Base-by-base conservation (phyloP, 2,888 invertebrate genomes). In the Abrostola tripartita region DNA sequence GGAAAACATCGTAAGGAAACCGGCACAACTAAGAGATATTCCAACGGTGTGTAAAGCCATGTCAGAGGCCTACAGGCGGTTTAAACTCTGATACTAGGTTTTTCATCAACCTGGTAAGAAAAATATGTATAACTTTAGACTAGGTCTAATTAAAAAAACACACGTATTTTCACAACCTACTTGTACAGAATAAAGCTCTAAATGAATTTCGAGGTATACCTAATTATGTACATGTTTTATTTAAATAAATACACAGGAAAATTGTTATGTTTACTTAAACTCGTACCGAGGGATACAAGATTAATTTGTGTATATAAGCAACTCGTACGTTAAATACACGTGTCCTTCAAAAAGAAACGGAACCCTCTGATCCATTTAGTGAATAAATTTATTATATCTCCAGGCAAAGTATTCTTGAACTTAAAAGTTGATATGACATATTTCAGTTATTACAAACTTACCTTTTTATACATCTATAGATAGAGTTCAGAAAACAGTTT, bases 191-290 rank as follows among this genome's bases (percentile, higher is more conserved):
- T 24, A 24, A 24, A 24, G 24, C 24, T 24, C 4, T 24, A 24
- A 24, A 24, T 24, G 24, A 24, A 24, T 24, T 1, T 24, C 24
- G 24, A 24, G 24, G 24, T 66, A 72, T 24, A 6, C 50, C 40
- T 52, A 50, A 75, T 71, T 65, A 61, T 53, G 47, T 58, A 10
- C 40, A 57, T 72, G 37, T 59, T 64, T 64, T 60, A 58, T 11
- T 36, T 44, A 50, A n/a, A 50, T 51, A 55, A 40, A 71, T 53
- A 61, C 11, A 66, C 47, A 36, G 52, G 11, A 52, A 70, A 75
- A 62, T 42, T 38, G 7, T 47, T 56, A 42, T 72, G 52, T 60
- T 60, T 52, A 62, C 52, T 36, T 47, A 47, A 37, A 42, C 37
- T 35, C 44, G 5, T 10, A 37, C 52, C 59, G 36, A 36, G 41